These are phyloP conservation scores for Aurelia sp. DNA, from an alignment of 30 jellyfish, hydroid and myxozoan species.

Conservation along the genomic window DNA sequence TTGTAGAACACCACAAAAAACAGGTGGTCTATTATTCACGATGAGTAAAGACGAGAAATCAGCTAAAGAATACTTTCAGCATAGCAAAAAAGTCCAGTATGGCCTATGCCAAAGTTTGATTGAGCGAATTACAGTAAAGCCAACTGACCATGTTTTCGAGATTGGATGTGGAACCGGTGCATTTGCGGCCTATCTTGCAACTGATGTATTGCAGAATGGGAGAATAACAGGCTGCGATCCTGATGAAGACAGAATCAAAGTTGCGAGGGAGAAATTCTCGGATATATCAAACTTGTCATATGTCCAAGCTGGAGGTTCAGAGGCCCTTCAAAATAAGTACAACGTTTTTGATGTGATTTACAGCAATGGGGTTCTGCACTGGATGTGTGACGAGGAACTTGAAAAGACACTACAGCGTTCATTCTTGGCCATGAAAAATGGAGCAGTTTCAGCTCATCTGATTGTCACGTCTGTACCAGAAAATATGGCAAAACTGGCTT, in stretches of 20 bases:
- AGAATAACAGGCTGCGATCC: constrained; percentile 3
- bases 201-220: constrained; percentile 10
- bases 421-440: constrained; percentile 1
- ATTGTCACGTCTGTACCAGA: background rate
- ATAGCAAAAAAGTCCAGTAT: background rate
- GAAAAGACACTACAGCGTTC: background rate
- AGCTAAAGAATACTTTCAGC: background rate
- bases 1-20: no score
- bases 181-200: background rate
- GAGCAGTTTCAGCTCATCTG: constrained; percentile 2
- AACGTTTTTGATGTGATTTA: background rate
- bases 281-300: background rate
- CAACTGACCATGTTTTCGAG: background rate
- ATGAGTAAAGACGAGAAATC: background rate
- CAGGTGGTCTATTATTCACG: no score
- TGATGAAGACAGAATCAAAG: background rate
- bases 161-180: constrained; percentile 4
- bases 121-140: background rate
- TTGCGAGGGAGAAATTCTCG: background rate
- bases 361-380: background rate
- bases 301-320: background rate
- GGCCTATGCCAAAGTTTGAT: background rate
- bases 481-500: background rate
- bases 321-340: background rate
- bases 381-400: background rate